These are phyloP conservation scores for Radopholus similis DNA, from an alignment of 1,140 invertebrate species.

Conservation along the genomic window DNA sequence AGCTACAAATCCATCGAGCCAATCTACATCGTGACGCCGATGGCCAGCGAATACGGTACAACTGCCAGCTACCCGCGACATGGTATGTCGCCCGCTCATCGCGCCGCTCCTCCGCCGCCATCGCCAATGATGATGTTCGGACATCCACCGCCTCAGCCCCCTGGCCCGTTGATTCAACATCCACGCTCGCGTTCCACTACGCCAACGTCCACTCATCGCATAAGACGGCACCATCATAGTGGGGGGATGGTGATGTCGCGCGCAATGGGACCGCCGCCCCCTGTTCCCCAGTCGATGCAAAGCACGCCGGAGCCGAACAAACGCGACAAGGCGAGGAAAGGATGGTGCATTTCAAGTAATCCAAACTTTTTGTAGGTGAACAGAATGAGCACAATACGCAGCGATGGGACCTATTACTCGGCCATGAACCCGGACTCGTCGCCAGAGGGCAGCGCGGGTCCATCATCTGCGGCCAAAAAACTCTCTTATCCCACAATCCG, in stretches of 20 bases:
- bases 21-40: constrained; percentile 33
- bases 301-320: constrained; percentile 15
- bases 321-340: background rate
- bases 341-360: background rate
- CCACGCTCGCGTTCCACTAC: constrained; percentile 8
- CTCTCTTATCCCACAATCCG: background rate
- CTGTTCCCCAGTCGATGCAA: constrained; percentile 8
- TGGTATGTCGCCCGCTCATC: background rate
- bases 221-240: background rate
- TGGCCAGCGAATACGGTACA: background rate
- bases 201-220: constrained; percentile 5
- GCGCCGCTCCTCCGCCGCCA: background rate
- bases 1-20: constrained; percentile 32
- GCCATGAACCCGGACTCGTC: constrained; percentile 16
- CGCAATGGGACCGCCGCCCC: background rate
- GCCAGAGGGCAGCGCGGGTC: constrained; percentile 3
- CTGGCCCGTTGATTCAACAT: background rate
- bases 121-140: background rate
- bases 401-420: constrained; percentile 25
- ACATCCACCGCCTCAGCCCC: background rate
- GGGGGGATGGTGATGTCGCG: background rate
- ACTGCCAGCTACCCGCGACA: constrained; percentile 3
- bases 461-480: constrained; percentile 10
- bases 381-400: constrained; percentile 14
- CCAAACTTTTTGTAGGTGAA: background rate